phyloP scores from a whole-genome alignment of 1,140 invertebrate genomes.

The Galleria mellonella region DNA sequence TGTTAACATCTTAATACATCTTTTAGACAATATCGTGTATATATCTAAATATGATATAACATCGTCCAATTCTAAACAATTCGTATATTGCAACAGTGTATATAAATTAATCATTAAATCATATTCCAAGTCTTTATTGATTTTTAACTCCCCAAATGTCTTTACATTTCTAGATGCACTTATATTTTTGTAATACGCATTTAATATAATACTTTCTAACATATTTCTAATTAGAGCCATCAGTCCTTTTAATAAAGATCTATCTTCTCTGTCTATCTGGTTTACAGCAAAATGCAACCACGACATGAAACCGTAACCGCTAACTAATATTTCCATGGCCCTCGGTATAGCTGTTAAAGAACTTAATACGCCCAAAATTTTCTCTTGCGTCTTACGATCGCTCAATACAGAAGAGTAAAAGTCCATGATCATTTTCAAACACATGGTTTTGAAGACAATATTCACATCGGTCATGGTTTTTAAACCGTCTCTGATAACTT shows the following conservation, averaged over 20 bases:
- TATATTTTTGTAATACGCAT: constrained; percentile 31
- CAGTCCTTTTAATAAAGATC: constrained; percentile 21
- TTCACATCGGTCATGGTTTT: constrained; percentile 70
- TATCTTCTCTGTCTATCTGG: constrained; percentile 39
- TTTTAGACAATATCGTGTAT: constrained; percentile 41
- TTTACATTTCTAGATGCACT: constrained; percentile 19
- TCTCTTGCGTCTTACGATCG: constrained; percentile 74
- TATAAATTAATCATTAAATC: constrained; percentile 43
- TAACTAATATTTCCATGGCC: constrained; percentile 76
- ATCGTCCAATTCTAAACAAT: constrained; percentile 32
- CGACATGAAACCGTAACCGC: constrained; percentile 77
- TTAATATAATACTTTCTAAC: constrained; percentile 36
- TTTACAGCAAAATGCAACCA: constrained; percentile 72
- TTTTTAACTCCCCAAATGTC: constrained; percentile 33
- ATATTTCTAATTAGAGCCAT: constrained; percentile 37
- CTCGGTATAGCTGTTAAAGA: constrained; percentile 76
- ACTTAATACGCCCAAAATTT: constrained; percentile 78
- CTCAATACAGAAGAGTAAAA: constrained; percentile 65
- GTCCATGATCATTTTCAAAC: constrained; percentile 75
- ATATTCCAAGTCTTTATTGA: constrained; percentile 48
- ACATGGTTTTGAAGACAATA: constrained; percentile 70
- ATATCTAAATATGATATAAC: constrained; percentile 33
- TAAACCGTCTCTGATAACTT: constrained; percentile 79
- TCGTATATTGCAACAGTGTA: constrained; percentile 28
- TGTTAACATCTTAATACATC: constrained; percentile 41